These are phyloP conservation scores for Chitala chitala DNA, from an alignment of 2,113 vertebrate genomes.

Conservation along the genomic window DNA sequence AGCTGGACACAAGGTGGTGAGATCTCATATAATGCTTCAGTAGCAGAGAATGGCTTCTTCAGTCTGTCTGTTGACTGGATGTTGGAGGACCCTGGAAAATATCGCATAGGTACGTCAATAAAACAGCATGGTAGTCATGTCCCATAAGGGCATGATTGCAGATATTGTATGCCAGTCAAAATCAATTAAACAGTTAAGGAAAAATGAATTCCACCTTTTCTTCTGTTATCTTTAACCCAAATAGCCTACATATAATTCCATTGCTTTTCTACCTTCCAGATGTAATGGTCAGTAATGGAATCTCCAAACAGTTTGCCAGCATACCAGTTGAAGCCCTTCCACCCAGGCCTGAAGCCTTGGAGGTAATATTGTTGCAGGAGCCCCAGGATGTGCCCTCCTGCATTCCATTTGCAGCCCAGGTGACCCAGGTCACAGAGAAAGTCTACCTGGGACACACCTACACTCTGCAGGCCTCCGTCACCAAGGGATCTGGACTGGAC, in stretches of 20 bases:
- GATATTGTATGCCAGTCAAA: background rate
- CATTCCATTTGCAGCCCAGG: conserved; percentile 24
- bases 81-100: conserved; percentile 30
- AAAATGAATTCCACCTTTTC: background rate
- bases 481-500: conserved; percentile 17
- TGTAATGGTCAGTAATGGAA: conserved; percentile 21
- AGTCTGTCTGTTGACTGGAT: conserved; percentile 24
- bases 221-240: background rate
- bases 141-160: background rate
- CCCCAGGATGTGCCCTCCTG: conserved; percentile 28
- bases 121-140: background rate
- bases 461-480: conserved; percentile 28
- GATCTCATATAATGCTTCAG: conserved; percentile 36
- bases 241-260: background rate
- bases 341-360: conserved; percentile 22
- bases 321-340: conserved; percentile 22
- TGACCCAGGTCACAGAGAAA: conserved; percentile 12
- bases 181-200: background rate
- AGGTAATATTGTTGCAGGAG: conserved; percentile 30
- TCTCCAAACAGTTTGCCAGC: conserved; percentile 23
- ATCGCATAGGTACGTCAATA: conserved; percentile 37
- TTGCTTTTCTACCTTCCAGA: conserved; percentile 23
- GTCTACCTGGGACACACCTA: conserved; percentile 29
- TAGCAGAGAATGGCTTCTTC: conserved; percentile 39
- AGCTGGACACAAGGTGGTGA: conserved; percentile 38